A percentile compares a stretch with the other conserved stretches of the same genome.
Conservation (phyloP, 2,797 vertebrate species). For the Sylvia borin region DNA sequence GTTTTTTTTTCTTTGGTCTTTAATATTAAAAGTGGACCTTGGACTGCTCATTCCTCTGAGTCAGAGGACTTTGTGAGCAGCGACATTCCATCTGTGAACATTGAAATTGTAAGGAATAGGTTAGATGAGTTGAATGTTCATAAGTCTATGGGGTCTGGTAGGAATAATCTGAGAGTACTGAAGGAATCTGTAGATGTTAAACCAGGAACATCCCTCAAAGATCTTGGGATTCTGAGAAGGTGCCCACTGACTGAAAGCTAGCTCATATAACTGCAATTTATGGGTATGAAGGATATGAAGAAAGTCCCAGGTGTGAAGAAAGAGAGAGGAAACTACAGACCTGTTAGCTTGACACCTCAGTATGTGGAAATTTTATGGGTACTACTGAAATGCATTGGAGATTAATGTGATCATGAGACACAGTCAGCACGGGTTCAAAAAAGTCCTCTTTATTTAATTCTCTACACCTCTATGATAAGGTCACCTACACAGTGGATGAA, state of each 20-base stretch:
- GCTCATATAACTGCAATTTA: not conserved
- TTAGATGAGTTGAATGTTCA: not conserved
- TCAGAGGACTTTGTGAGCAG: not conserved
- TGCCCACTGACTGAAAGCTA: not conserved
- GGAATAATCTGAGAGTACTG: not conserved
- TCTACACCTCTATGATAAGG: not conserved
- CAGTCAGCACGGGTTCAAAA: not conserved
- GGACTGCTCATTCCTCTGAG: not conserved
- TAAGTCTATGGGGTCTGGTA: not conserved
- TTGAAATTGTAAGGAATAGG: not conserved
- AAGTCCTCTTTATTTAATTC: not conserved
- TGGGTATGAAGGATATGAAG: not conserved
- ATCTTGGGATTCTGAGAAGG: not conserved
- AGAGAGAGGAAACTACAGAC: not conserved
- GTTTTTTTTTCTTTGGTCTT: not conserved
- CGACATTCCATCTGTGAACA: not conserved
- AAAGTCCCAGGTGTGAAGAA: not conserved
- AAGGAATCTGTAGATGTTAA: not conserved
- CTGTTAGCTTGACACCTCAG: not conserved
- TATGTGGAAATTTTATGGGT: not conserved
- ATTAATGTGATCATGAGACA: not conserved
- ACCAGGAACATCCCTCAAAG: not conserved
- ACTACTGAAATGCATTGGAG: not conserved
- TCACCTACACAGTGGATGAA: not conserved
- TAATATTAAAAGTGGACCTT: not conserved